Conservation (phyloP, 2,888 invertebrate species). For the Caradrina kadenii region DNA sequence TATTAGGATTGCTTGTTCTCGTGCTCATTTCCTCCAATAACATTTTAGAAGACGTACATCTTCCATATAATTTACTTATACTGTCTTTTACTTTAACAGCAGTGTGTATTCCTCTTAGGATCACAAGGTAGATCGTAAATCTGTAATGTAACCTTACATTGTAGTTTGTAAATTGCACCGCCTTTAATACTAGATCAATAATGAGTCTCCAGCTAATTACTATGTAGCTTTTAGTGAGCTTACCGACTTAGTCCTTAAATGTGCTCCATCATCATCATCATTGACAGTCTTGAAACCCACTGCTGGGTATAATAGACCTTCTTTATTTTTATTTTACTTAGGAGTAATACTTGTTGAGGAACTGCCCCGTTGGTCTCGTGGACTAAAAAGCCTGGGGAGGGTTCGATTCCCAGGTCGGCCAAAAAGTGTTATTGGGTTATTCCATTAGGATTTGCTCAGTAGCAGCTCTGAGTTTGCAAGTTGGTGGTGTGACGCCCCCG, state of each 20-base stretch:
- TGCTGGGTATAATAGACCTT: too few relatives aligned
- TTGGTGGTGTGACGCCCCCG: too few relatives aligned
- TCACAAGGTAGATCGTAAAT: conserved; percentile 67
- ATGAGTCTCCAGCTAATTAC: conserved; percentile 77
- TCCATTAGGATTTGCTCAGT: too few relatives aligned
- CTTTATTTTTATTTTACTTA: not conserved
- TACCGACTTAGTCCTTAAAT: conserved; percentile 13
- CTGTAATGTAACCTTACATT: conserved; percentile 72
- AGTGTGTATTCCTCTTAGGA: conserved; percentile 15
- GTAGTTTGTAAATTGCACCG: conserved; percentile 69
- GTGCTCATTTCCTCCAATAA: too few relatives aligned
- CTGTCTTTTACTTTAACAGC: conserved; percentile 14
- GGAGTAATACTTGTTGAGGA: too few relatives aligned
- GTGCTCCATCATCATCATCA: not conserved
- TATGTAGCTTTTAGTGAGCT: conserved; percentile 60
- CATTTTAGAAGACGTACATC: too few relatives aligned
- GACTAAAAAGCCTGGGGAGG: too few relatives aligned
- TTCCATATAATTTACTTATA: not conserved
- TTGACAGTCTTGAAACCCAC: not conserved
- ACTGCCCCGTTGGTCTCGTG: too few relatives aligned
- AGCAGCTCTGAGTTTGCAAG: too few relatives aligned
- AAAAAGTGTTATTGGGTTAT: too few relatives aligned
- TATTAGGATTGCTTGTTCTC: too few relatives aligned
- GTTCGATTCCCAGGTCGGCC: too few relatives aligned
- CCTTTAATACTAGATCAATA: conserved; percentile 71